phyloP scores from a whole-genome alignment of 2,888 invertebrate genomes.

The Oxytorus armatus region DNA sequence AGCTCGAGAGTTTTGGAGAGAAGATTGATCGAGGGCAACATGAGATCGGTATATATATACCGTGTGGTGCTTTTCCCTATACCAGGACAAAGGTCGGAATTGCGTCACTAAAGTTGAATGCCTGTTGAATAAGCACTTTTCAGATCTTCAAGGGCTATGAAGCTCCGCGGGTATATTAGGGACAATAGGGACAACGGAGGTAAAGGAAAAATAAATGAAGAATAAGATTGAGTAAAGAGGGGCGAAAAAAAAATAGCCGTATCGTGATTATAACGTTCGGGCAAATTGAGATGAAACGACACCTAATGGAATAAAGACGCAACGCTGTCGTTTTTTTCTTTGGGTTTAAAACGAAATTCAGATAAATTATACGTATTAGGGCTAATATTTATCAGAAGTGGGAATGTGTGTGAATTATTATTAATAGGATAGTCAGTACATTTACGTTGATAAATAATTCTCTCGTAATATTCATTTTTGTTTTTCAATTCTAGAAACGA shows the following conservation, averaged over 20 bases:
- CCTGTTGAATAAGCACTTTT: constrained; percentile 26
- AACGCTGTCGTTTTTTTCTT: background rate
- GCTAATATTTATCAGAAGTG: too few species aligned
- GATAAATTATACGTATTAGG: too few species aligned
- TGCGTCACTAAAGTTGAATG: constrained; percentile 10
- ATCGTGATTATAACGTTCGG: background rate
- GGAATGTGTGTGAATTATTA: too few species aligned
- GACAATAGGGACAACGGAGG: too few species aligned
- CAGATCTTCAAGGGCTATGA: background rate
- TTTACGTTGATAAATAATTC: too few species aligned
- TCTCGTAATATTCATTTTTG: too few species aligned
- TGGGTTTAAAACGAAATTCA: background rate
- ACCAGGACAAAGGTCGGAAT: constrained; percentile 8
- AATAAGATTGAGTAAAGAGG: constrained; percentile 5
- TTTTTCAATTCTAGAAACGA: too few species aligned
- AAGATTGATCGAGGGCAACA: constrained; percentile 53
- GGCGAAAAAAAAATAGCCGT: background rate
- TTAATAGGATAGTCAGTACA: too few species aligned
- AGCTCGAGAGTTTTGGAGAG: constrained; percentile 46
- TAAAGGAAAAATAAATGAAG: background rate
- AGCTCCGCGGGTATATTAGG: background rate
- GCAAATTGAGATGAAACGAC: constrained; percentile 17
- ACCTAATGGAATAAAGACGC: background rate
- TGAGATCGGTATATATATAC: background rate
- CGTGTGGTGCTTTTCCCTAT: background rate